phyloP scores from a whole-genome alignment of 1,140 invertebrate genomes.

The Anastrepha obliqua region DNA sequence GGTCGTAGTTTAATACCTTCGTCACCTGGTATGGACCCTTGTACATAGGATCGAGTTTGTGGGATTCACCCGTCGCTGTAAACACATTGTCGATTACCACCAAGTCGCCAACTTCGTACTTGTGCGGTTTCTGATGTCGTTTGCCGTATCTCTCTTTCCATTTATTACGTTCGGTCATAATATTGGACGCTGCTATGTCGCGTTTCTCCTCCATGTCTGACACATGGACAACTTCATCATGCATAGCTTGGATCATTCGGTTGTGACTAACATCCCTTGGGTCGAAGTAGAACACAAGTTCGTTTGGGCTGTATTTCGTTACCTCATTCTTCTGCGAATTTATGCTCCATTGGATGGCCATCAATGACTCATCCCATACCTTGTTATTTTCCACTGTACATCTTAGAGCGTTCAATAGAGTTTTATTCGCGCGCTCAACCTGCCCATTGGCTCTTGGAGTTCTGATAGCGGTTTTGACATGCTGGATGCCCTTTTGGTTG shows the following conservation, averaged over 20 bases:
- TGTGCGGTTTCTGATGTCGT: not conserved
- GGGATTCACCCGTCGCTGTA: not conserved
- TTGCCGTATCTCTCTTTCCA: constrained; percentile 7
- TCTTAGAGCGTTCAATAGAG: constrained; percentile 41
- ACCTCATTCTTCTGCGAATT: constrained; percentile 54
- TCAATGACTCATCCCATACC: constrained; percentile 39
- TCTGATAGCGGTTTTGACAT: constrained; percentile 68
- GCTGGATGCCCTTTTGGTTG: constrained; percentile 60
- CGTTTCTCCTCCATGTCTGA: not conserved
- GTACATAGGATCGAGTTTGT: constrained; percentile 3
- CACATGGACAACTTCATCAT: not conserved
- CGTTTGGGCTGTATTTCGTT: constrained; percentile 36
- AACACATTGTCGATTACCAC: not conserved
- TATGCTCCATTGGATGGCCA: constrained; percentile 31
- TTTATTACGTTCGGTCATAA: not conserved
- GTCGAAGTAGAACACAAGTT: constrained; percentile 27
- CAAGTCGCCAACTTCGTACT: not conserved
- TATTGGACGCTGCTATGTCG: not conserved
- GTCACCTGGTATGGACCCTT: constrained; percentile 35
- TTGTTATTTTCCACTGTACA: not conserved
- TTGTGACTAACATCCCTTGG: constrained; percentile 4
- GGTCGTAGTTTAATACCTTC: constrained; percentile 21
- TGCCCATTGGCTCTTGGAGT: constrained; percentile 64
- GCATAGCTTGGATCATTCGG: constrained; percentile 8
- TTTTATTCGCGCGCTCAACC: constrained; percentile 61